phyloP scores from a whole-genome alignment of 2,888 invertebrate genomes.

The Microdon myrmicae region DNA sequence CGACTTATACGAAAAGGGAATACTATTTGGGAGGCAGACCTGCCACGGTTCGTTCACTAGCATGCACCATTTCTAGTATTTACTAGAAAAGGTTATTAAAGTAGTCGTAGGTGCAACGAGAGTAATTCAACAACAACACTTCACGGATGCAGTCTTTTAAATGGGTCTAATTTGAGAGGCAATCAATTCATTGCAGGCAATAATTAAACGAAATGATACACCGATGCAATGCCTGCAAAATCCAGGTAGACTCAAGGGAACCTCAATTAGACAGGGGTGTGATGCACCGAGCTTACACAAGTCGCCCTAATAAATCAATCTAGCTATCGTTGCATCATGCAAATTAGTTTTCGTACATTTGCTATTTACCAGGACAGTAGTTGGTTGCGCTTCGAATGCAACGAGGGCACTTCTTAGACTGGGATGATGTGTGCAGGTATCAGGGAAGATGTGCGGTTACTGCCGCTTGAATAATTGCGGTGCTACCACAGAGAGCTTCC shows the following conservation, averaged over 20 bases:
- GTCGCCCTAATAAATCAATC: slow-evolving; percentile 51
- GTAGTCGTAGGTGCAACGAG: slow-evolving; percentile 14
- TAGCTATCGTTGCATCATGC: slow-evolving; percentile 50
- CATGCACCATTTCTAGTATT: no score
- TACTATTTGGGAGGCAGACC: slow-evolving; percentile 11
- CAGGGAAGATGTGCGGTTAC: slow-evolving; percentile 48
- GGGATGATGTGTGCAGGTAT: slow-evolving; percentile 2
- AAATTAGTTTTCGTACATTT: slow-evolving; percentile 48
- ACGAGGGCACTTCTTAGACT: slow-evolving; percentile 12
- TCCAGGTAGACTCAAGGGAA: background rate
- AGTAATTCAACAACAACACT: slow-evolving; percentile 4
- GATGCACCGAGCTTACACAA: slow-evolving; percentile 31
- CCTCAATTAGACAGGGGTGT: background rate
- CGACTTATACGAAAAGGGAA: slow-evolving; percentile 28
- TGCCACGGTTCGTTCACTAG: background rate
- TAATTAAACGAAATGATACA: slow-evolving; percentile 53
- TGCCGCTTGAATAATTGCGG: slow-evolving; percentile 39
- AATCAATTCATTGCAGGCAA: slow-evolving; percentile 51
- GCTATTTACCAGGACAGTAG: slow-evolving; percentile 19
- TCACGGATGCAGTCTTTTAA: slow-evolving; percentile 42
- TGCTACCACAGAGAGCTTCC: slow-evolving; percentile 38
- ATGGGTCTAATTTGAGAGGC: slow-evolving; percentile 53
- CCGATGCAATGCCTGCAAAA: slow-evolving; percentile 41
- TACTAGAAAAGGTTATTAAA: slow-evolving; percentile 29
- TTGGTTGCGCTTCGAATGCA: slow-evolving; percentile 8